A percentile compares a stretch with the other conserved stretches of the same genome.
Evolutionary conservation across 1,140 invertebrate genomes (phyloP).

Genomic region (Whitmania pigra): DNA sequence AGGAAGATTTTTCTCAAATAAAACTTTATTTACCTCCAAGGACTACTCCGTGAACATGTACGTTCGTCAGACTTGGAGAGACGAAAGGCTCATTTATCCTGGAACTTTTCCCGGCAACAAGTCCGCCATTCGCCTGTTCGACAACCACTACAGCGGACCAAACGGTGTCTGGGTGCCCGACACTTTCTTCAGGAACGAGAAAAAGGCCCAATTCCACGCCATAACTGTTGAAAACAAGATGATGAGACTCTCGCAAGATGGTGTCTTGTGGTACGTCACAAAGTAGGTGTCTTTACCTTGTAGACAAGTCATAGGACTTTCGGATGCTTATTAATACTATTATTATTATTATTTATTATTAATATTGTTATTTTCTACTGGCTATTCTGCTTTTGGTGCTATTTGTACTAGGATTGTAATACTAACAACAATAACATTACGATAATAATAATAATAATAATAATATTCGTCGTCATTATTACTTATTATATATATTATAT

Average conservation of each 20-base stretch:
- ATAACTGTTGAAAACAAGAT: constrained; percentile 52
- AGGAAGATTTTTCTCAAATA: too few species aligned
- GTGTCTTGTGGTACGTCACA: constrained; percentile 36
- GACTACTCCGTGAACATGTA: constrained; percentile 40
- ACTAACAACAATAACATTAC: not conserved
- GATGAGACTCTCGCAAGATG: constrained; percentile 51
- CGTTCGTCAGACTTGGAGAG: constrained; percentile 38
- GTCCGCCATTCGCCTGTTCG: constrained; percentile 29
- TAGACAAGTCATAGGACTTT: constrained; percentile 47
- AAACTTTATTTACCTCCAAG: constrained; percentile 24
- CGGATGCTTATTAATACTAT: too few species aligned
- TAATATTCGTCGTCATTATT: not conserved
- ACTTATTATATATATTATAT: not conserved
- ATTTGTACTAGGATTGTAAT: not conserved
- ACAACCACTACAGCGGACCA: constrained; percentile 29
- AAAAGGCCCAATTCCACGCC: constrained; percentile 43
- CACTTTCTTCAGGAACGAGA: constrained; percentile 48
- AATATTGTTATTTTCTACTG: too few species aligned
- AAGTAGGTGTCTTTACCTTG: constrained; percentile 27
- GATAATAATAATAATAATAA: constrained; percentile 12
- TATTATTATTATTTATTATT: too few species aligned
- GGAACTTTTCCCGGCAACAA: constrained; percentile 19
- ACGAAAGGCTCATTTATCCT: constrained; percentile 30
- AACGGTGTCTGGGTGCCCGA: constrained; percentile 33
- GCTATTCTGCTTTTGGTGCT: not conserved